Conservation (phyloP, 2,888 invertebrate species). For the Mayetiola destructor region DNA sequence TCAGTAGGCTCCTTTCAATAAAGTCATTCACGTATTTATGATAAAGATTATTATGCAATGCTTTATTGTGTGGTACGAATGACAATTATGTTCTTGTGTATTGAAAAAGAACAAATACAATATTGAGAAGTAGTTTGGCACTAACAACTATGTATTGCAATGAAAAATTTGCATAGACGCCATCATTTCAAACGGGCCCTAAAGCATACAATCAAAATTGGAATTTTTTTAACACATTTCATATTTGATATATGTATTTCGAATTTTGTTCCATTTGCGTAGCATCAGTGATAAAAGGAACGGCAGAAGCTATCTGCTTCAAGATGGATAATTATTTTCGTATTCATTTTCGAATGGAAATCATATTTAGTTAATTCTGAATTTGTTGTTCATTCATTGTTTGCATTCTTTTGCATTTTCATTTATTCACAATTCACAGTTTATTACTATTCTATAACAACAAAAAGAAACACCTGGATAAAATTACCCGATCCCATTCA, state of each 20-base stretch:
- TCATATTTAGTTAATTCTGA: too few relatives aligned
- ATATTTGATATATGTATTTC: neutral
- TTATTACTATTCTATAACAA: too few relatives aligned
- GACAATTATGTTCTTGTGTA: neutral
- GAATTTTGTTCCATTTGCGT: neutral
- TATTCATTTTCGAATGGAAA: too few relatives aligned
- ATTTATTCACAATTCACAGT: too few relatives aligned
- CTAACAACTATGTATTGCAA: neutral
- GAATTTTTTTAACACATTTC: conserved; percentile 3
- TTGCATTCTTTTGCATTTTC: too few relatives aligned
- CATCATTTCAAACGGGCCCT: neutral
- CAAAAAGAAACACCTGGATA: too few relatives aligned
- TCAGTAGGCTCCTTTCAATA: neutral
- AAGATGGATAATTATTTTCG: neutral
- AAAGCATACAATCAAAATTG: conserved; percentile 3
- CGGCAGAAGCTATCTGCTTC: neutral
- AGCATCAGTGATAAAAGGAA: neutral
- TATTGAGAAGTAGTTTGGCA: neutral
- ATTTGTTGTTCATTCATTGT: too few relatives aligned
- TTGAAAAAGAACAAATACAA: neutral
- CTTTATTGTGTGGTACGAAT: too few relatives aligned
- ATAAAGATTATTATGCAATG: conserved; percentile 1
- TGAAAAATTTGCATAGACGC: conserved; percentile 3
- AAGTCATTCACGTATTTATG: neutral
- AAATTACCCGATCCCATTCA: too few relatives aligned